These are phyloP conservation scores for Gonioctena quinquepunctata DNA, from an alignment of 1,140 invertebrate genomes.

Conservation along the genomic window DNA sequence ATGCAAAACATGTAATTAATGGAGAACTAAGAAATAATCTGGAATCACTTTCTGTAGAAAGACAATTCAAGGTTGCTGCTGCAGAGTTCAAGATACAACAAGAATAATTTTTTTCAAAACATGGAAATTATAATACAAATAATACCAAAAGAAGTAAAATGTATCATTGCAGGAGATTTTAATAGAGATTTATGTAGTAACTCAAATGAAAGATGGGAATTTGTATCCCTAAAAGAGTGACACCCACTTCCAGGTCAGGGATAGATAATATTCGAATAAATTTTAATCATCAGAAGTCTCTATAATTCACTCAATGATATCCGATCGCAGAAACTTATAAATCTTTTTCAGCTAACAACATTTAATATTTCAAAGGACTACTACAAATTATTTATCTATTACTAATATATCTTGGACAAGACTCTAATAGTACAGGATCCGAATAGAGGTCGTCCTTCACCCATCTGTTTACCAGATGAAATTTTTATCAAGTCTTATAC, in stretches of 20 bases:
- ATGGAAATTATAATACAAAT: conserved; percentile 1
- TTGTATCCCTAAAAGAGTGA: conserved; percentile 6
- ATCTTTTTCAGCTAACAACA: background rate
- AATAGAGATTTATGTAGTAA: background rate
- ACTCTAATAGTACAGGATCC: no score
- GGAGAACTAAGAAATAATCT: background rate
- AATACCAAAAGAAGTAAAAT: background rate
- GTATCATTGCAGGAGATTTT: conserved; percentile 14
- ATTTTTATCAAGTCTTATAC: no score
- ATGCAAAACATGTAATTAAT: background rate
- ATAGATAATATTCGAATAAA: conserved; percentile 16
- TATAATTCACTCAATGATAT: conserved; percentile 2
- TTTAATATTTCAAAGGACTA: background rate
- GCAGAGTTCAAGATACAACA: background rate
- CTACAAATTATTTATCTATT: no score
- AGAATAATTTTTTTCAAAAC: background rate
- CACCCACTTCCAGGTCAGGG: background rate
- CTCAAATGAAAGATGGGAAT: background rate
- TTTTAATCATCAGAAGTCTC: background rate
- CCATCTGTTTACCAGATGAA: no score
- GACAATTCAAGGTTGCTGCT: background rate
- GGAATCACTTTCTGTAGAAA: background rate
- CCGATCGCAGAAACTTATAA: background rate
- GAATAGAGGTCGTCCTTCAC: no score
- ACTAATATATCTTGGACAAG: background rate